Base-by-base conservation (phyloP, 2,888 invertebrate species). In the Pandemis corylana region DNA sequence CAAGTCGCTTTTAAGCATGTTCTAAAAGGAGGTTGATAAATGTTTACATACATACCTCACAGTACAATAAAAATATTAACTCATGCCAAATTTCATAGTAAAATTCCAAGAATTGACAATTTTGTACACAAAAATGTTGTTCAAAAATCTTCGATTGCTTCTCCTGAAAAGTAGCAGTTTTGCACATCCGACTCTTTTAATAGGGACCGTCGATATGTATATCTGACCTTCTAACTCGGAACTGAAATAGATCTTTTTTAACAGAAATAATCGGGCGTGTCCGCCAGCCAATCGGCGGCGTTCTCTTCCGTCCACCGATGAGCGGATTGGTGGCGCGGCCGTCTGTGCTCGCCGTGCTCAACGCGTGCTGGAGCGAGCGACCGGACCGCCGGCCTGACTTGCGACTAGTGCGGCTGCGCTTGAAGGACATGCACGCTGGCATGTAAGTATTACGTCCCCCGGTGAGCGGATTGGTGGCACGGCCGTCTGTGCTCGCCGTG, bases 381-480 rank as follows among this genome's bases (percentile, higher is more conserved):
- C 95, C 97, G 0, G 97, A 97, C 72, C 92, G 95, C 56, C 89
- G 97, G 66, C 98, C 98, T 0, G 98, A 98, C 80, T 96, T 98
- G 78, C 91, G 97, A 68, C 96, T 96, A 12, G 97, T 98, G 9
- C 94, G 97, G 68, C 94, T 97, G 2, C 95, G 96, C 71, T 95
- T 98, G 0, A 98, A 98, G 89, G 97, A 97, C 82, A 96, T 98
- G 96, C 97, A 97, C 84, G 95, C 96, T 53, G 96, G 96, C 79
- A 90, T 96, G 94, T 96, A 78, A 92, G 95, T 89, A 74, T 13
- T 36, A 20, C 56, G 4, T 12, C 10, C 12, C 4, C 12, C 12
- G 10, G 0, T 97, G 1, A 93, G 94, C 0, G 92, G 95, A 0
- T 83, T 98, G 9, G 96, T 96, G 5, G 96, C 97, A 20, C 96